These are phyloP conservation scores for Drosophila burlai DNA, from an alignment of 1,140 invertebrate species.

Conservation along the genomic window DNA sequence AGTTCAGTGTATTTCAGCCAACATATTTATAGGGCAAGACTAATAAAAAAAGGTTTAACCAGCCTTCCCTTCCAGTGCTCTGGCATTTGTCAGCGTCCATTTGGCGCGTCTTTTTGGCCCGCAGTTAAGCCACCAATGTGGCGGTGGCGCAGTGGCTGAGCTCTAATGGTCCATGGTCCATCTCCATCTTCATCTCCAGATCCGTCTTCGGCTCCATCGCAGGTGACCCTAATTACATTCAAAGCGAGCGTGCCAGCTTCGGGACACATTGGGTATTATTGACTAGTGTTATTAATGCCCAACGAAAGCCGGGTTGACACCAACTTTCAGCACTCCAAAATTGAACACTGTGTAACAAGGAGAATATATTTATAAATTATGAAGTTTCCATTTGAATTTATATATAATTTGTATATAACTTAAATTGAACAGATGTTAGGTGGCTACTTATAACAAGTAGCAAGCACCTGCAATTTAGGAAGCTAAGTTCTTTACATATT, in stretches of 20 bases:
- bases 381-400: not conserved
- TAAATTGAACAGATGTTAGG: too few relatives aligned
- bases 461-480: not conserved
- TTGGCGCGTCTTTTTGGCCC: conserved; percentile 48
- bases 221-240: conserved; percentile 72
- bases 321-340: conserved; percentile 38
- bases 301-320: conserved; percentile 40
- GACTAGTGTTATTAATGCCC: conserved; percentile 49
- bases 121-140: conserved; percentile 20
- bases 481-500: not conserved
- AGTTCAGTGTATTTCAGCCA: not conserved
- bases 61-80: not conserved
- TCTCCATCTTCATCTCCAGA: conserved; percentile 36
- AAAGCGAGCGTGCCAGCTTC: conserved; percentile 44
- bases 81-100: conserved; percentile 59
- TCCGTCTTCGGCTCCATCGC: conserved; percentile 35
- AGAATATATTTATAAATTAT: too few relatives aligned
- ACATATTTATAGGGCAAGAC: conserved; percentile 14
- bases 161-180: conserved; percentile 37
- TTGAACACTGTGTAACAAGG: conserved; percentile 15
- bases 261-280: conserved; percentile 58
- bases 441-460: not conserved
- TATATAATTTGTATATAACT: not conserved
- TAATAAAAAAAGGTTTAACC: conserved; percentile 40
- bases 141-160: conserved; percentile 1